Percentiles rank a stretch among this genome's conserved stretches.
These are phyloP conservation scores for Drosophila formosana DNA, from an alignment of 2,888 invertebrate genomes.

Conservation along the genomic window DNA sequence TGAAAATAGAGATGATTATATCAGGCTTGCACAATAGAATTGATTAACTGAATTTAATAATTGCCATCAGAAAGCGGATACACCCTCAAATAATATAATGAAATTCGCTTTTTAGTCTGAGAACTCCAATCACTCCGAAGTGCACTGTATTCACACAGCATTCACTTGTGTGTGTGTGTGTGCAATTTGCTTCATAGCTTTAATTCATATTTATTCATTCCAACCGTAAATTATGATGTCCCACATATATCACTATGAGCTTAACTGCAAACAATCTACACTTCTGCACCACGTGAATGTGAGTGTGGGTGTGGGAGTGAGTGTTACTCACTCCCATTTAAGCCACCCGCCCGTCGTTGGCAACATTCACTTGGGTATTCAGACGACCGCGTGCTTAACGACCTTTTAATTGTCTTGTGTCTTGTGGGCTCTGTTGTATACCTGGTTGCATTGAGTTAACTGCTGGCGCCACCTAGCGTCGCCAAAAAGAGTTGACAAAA, in stretches of 20 bases:
- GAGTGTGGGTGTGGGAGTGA: neutral
- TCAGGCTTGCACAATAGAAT: too few relatives aligned
- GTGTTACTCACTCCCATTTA: neutral
- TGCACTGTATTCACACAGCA: neutral
- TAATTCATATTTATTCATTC: slow-evolving; percentile 22
- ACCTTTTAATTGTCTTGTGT: slow-evolving; percentile 72
- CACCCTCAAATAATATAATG: too few relatives aligned
- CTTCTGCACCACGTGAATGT: slow-evolving; percentile 5
- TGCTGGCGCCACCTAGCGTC: slow-evolving; percentile 42
- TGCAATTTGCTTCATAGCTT: slow-evolving; percentile 8
- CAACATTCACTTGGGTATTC: slow-evolving; percentile 46
- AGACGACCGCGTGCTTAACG: slow-evolving; percentile 67
- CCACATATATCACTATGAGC: slow-evolving; percentile 12
- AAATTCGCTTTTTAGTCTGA: too few relatives aligned
- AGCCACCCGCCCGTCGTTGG: too few relatives aligned
- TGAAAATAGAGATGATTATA: too few relatives aligned
- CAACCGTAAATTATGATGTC: slow-evolving; percentile 15
- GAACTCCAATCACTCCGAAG: neutral
- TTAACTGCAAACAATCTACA: slow-evolving; percentile 18
- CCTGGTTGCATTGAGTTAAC: slow-evolving; percentile 44
- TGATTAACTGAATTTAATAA: too few relatives aligned
- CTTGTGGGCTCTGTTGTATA: slow-evolving; percentile 27
- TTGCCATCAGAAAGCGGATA: too few relatives aligned
- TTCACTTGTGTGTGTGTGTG: neutral
- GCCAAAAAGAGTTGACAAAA: slow-evolving; percentile 32